Base-by-base conservation (phyloP, 2,888 invertebrate species). In the Eupelmus urozonus region DNA sequence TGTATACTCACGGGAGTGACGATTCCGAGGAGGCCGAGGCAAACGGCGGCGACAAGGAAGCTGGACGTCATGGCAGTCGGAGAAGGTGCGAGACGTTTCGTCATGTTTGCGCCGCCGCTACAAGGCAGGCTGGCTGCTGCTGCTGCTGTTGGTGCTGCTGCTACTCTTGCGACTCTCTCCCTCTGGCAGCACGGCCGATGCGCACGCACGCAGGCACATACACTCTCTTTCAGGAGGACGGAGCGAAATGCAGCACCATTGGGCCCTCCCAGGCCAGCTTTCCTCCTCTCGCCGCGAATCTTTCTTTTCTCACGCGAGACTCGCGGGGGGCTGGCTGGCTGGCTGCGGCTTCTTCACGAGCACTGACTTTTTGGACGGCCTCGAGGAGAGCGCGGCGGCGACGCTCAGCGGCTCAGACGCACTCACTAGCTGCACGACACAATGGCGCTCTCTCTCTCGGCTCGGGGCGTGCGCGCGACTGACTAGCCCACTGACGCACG, bases 71-170 rank as follows among this genome's bases (percentile, higher is more conserved):
- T 34, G 23, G 23, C 23, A 40, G 53, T 40, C 40, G 20, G 45
- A 20, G 45, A 60, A 34, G 27, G 45, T 23, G 13, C 53, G 40
- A 42, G 45, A 51, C 49, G 66, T 53, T 53, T 53, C 20, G 63
- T 13, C 75, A 69, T 76, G 62, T 60, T 40, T 20, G 74, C 67
- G 69, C 53, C 60, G 53, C 49, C 59, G 57, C 45, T 71, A 13
- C 45, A 34, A 57, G n/a, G 13, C 27, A 27, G 5, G 1, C 16
- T 20, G 1, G 53, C 27, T 27, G 2, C 27, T 27, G 40, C 23
- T 11, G 40, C 27, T 13, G 13, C 55, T 18, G 66, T 11, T n/a
- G 49, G 0, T 20, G 9, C 16, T 55, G 20, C 45, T 9, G 16
- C 16, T 23, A 18, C 62, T 1, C 29, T 34, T 11, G 7, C 18